Evolutionary conservation across 2,113 vertebrate genomes (phyloP).

Genomic region (Nestor notabilis): DNA sequence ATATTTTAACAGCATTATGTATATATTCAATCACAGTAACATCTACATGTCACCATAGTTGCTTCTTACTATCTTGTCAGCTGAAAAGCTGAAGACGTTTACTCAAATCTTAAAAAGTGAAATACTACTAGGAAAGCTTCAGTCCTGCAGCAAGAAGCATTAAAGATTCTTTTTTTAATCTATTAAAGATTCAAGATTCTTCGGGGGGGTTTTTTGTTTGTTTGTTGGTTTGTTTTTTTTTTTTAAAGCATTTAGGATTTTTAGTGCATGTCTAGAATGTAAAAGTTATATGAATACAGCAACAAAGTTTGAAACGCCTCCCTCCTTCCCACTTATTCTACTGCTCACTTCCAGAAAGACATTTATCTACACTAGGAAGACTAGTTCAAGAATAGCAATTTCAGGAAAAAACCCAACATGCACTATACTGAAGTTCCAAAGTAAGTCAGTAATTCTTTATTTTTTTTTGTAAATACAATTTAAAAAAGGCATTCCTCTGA

Average conservation of each 20-base stretch:
- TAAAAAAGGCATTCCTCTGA: background rate
- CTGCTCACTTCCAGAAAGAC: background rate
- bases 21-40: background rate
- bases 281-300: background rate
- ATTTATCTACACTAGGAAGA: background rate
- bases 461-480: background rate
- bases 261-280: background rate
- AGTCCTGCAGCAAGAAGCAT: background rate
- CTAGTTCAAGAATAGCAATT: background rate
- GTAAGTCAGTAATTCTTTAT: background rate
- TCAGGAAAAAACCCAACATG: background rate
- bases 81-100: background rate
- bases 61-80: background rate
- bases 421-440: background rate
- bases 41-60: background rate
- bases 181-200: no score
- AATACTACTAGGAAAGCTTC: background rate
- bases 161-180: background rate
- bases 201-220: accelerated
- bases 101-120: background rate
- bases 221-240: background rate
- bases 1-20: background rate
- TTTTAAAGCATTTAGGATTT: background rate
- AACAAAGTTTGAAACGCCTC: background rate
- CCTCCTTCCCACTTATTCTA: background rate